Conservation (phyloP, 1,140 invertebrate genomes). For the Euglossa dilemma region DNA sequence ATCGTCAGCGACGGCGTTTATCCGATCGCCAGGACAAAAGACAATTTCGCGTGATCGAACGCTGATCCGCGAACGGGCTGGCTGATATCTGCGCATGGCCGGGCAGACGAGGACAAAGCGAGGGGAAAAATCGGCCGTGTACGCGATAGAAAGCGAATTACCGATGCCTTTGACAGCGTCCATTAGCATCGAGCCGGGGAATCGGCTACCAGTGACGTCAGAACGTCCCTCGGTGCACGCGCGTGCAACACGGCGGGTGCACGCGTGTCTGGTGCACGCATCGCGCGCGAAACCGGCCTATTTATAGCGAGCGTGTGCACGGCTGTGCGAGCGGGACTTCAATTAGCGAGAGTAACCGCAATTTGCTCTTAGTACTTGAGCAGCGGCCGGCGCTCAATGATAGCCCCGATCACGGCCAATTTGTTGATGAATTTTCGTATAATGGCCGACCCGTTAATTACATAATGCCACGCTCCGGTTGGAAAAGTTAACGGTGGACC, state of each 20-base stretch:
- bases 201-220: slow-evolving; percentile 56
- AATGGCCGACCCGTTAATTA: slow-evolving; percentile 37
- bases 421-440: slow-evolving; percentile 52
- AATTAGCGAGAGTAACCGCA: slow-evolving; percentile 63
- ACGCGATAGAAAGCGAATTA: slow-evolving; percentile 30
- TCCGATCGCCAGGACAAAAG: background rate
- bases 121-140: slow-evolving; percentile 11
- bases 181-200: slow-evolving; percentile 57
- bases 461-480: slow-evolving; percentile 35
- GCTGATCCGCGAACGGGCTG: background rate
- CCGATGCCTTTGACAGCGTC: slow-evolving; percentile 54
- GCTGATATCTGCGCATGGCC: background rate
- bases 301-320: slow-evolving; percentile 59
- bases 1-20: background rate
- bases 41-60: background rate
- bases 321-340: slow-evolving; percentile 45
- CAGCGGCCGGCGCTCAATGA: slow-evolving; percentile 26
- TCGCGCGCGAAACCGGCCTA: slow-evolving; percentile 61
- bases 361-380: slow-evolving; percentile 50
- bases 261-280: slow-evolving; percentile 53
- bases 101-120: slow-evolving; percentile 6
- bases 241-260: background rate
- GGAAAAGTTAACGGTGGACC: slow-evolving; percentile 35
- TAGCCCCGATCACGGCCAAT: slow-evolving; percentile 40
- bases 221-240: background rate